Base-by-base conservation (phyloP, 2,113 vertebrate genomes). In the Prietella phreatophila region DNA sequence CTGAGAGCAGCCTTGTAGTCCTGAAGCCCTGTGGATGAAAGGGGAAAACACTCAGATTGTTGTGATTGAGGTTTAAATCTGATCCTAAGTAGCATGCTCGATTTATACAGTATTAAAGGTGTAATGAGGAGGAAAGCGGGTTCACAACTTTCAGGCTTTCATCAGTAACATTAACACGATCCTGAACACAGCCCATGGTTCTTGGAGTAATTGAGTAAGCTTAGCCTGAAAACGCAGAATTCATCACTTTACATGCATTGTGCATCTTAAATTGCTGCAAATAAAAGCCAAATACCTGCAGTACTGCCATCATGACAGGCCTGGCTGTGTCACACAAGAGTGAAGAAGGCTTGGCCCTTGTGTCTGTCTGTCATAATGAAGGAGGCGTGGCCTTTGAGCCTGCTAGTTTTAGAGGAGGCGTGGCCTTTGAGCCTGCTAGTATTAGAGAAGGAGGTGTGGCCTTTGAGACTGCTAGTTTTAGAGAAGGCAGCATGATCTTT, bases 1-100 rank as follows among this genome's bases (percentile, higher is more conserved):
- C 94, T 96, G 33, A 98, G 95, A 87, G 98, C 98, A 84, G 97
- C 97, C 89, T 98, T 95, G 88, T 97, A 99, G 91, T 99, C 98
- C 87, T 96, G 96, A 36, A 99, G 95, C 63, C 97, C 98, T 99
- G 85, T 3, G 14, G n/a, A 71, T 75, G 22, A 55, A 78, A 69
- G 8, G 19, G 11, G 30, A 7, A 19, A 58, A 63, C 47, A 55
- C 47, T 22, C 19, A 82, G 22, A 53, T 1, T 42, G 53, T 11
- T 22, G 20, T 19, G 14, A 55, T 4, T 7, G 42, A 7, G 17
- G 30, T 19, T 36, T 36, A 8, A 3, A 20, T 7, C 67, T 7
- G 67, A 71, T 33, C 14, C 5, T 69, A 17, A 69, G 0, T 15
- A 69, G 65, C 10, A 65, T 4, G 63, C n/a, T 33, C 65, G 15